A percentile compares a stretch with the other conserved stretches of the same genome.
phyloP scores from a whole-genome alignment of 2,888 invertebrate species.

The Abrostola triplasia region DNA sequence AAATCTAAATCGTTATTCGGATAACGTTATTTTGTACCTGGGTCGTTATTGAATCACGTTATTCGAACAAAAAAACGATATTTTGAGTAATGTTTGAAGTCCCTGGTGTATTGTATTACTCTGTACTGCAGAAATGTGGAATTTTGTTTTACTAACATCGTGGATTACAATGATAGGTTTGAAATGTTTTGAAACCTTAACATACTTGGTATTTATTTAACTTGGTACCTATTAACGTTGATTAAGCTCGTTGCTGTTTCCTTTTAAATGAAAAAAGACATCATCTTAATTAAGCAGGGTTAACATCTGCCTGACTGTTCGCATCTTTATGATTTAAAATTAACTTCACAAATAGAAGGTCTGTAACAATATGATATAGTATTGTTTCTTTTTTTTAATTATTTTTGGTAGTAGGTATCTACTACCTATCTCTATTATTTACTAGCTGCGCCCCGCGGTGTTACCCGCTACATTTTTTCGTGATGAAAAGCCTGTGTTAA shows the following conservation, averaged over 20 bases:
- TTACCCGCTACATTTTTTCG: too few species aligned
- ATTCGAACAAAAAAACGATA: too few species aligned
- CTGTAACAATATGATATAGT: neutral
- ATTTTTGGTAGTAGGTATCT: neutral
- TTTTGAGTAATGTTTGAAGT: too few species aligned
- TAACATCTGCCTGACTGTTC: neutral
- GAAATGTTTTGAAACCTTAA: slow-evolving; percentile 12
- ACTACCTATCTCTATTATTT: too few species aligned
- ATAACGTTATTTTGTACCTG: too few species aligned
- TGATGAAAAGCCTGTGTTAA: too few species aligned
- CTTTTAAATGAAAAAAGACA: slow-evolving; percentile 2
- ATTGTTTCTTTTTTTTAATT: slow-evolving; percentile 2
- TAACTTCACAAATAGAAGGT: neutral
- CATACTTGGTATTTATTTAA: slow-evolving; percentile 6
- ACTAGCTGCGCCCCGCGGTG: too few species aligned
- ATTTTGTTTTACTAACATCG: slow-evolving; percentile 12
- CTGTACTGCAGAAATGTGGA: neutral
- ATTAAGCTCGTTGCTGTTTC: neutral
- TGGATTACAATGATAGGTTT: neutral
- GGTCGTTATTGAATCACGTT: too few species aligned
- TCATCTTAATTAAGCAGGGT: neutral
- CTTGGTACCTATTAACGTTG: slow-evolving; percentile 1
- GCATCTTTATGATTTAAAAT: neutral
- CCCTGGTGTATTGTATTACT: neutral
- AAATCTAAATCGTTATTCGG: too few species aligned